phyloP scores from a whole-genome alignment of 2,888 invertebrate species.

The Orthonychiurus folsomi region DNA sequence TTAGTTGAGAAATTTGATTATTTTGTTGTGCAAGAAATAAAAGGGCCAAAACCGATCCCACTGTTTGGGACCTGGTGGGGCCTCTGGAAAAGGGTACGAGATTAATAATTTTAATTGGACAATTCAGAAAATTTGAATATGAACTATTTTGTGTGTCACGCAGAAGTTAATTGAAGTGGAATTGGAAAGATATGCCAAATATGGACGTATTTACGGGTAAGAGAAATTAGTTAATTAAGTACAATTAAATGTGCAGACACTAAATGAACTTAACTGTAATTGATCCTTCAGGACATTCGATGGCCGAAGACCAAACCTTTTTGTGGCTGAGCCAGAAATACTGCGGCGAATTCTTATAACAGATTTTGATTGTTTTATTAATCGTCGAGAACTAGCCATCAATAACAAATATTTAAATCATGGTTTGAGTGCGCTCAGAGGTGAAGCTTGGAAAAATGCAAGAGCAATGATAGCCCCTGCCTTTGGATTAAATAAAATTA shows the following conservation, averaged over 20 bases:
- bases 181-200: neutral
- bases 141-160: too few relatives aligned
- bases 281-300: too few relatives aligned
- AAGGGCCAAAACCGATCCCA: too few relatives aligned
- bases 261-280: too few relatives aligned
- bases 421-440: neutral
- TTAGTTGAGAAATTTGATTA: too few relatives aligned
- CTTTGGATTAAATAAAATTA: neutral
- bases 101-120: too few relatives aligned
- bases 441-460: neutral
- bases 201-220: slow-evolving; percentile 4
- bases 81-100: neutral
- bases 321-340: neutral
- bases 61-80: slow-evolving; percentile 1
- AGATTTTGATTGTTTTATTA: slow-evolving; percentile 6
- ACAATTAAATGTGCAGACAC: neutral
- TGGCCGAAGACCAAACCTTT: neutral
- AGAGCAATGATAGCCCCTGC: neutral
- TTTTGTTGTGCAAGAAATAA: too few relatives aligned
- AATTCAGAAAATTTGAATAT: neutral
- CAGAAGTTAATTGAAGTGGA: too few relatives aligned
- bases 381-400: neutral
- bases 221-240: too few relatives aligned
- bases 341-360: neutral
- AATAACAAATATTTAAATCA: neutral